Percentiles rank a stretch among this genome's conserved stretches.
Conservation (phyloP, 2,888 invertebrate species). For the Latheticus oryzae region DNA sequence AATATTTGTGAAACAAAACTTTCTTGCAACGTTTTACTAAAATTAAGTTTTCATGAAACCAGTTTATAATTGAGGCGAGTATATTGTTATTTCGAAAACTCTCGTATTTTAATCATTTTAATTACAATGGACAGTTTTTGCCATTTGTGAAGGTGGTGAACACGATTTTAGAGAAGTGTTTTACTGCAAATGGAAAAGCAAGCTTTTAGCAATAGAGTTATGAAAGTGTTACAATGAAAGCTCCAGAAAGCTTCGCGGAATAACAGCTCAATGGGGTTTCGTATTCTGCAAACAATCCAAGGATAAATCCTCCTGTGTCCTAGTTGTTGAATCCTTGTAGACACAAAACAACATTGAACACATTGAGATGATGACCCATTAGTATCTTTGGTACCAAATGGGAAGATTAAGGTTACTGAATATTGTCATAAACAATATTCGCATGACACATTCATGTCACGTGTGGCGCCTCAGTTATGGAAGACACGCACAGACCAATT, state of each 20-base stretch:
- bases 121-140: too few species aligned
- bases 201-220: conserved; percentile 40
- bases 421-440: conserved; percentile 31
- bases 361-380: conserved; percentile 25
- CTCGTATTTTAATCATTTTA: conserved; percentile 23
- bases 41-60: neutral
- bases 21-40: too few species aligned
- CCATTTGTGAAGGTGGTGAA: too few species aligned
- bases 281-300: conserved; percentile 28
- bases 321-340: conserved; percentile 25
- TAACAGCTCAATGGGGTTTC: conserved; percentile 25
- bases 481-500: conserved; percentile 50
- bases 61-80: conserved; percentile 10
- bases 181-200: conserved; percentile 40
- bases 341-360: conserved; percentile 19
- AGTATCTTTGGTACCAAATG: conserved; percentile 38
- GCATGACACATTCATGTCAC: conserved; percentile 51
- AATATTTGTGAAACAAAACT: too few species aligned
- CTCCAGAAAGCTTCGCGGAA: conserved; percentile 26
- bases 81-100: conserved; percentile 4
- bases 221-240: conserved; percentile 41
- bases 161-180: conserved; percentile 43
- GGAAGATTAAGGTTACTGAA: conserved; percentile 35
- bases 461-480: conserved; percentile 54
- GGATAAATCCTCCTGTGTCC: conserved; percentile 35